Conservation (phyloP, 2,888 invertebrate genomes). For the Netelia fuscicornis region DNA sequence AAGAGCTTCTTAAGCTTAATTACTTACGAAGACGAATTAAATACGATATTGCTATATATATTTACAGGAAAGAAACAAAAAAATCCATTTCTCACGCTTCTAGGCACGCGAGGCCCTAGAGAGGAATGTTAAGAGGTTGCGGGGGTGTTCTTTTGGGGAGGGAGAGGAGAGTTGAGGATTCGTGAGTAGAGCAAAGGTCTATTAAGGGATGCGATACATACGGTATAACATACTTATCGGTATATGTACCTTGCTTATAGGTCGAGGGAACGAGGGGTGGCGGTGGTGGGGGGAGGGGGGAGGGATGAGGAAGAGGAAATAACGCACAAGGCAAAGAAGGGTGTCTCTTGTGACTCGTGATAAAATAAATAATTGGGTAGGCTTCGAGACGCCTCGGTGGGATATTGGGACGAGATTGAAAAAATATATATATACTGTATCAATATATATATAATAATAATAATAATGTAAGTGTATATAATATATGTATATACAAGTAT, state of each 20-base stretch:
- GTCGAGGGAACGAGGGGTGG: not conserved
- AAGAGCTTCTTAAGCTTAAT: conserved; percentile 53
- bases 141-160: conserved; percentile 14
- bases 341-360: conserved; percentile 53
- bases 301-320: conserved; percentile 11
- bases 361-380: conserved; percentile 68
- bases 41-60: conserved; percentile 49
- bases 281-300: not conserved
- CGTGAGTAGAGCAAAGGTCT: conserved; percentile 29
- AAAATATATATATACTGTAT: conserved; percentile 73
- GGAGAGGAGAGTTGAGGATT: conserved; percentile 32
- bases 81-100: conserved; percentile 54
- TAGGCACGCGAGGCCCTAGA: conserved; percentile 54
- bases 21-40: conserved; percentile 51
- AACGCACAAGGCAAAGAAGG: conserved; percentile 48
- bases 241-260: not conserved
- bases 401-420: conserved; percentile 70
- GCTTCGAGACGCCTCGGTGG: conserved; percentile 61
- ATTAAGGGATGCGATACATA: conserved; percentile 16
- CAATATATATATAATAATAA: conserved; percentile 49
- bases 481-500: conserved; percentile 57
- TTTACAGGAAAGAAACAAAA: conserved; percentile 47
- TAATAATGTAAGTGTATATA: conserved; percentile 51
- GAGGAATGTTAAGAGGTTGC: conserved; percentile 13
- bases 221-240: conserved; percentile 18